Percentiles rank a stretch among this genome's conserved stretches.
Conservation (phyloP, 1,140 invertebrate genomes). For the Akabosia matsudoensis region DNA sequence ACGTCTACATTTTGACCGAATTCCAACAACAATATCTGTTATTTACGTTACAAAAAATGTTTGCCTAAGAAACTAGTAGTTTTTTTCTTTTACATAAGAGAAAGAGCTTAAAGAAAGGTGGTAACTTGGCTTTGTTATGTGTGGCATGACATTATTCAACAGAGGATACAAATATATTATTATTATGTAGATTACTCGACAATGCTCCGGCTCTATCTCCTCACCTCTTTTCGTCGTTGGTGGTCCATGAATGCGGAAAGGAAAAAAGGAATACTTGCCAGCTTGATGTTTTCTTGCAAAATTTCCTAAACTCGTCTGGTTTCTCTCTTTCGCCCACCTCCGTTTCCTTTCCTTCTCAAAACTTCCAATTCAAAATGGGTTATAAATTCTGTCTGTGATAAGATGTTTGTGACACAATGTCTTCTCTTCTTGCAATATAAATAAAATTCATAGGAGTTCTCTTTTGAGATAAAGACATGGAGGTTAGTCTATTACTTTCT, state of each 20-base stretch:
- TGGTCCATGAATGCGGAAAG: not conserved
- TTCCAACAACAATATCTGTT: too few relatives aligned
- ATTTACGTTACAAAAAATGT: too few relatives aligned
- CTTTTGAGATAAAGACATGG: not conserved
- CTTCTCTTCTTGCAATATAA: not conserved
- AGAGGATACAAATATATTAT: not conserved
- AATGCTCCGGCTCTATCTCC: not conserved
- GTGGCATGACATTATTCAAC: too few relatives aligned
- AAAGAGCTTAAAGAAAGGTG: too few relatives aligned
- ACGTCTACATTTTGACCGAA: too few relatives aligned
- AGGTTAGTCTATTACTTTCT: too few relatives aligned
- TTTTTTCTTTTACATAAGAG: too few relatives aligned
- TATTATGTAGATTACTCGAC: not conserved
- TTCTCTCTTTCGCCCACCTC: too few relatives aligned
- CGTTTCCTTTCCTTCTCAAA: not conserved
- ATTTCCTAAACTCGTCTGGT: not conserved
- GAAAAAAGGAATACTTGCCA: not conserved
- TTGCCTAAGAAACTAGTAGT: too few relatives aligned
- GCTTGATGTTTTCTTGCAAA: not conserved
- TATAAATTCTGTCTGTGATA: conserved; percentile 9
- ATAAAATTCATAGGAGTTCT: conserved; percentile 4
- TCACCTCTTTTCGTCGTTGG: too few relatives aligned
- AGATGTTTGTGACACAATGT: conserved; percentile 21
- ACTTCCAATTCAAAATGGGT: conserved; percentile 6
- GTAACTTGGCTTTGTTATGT: not conserved